phyloP scores from a whole-genome alignment of 2,888 invertebrate genomes.

The Pristionchus mayeri region DNA sequence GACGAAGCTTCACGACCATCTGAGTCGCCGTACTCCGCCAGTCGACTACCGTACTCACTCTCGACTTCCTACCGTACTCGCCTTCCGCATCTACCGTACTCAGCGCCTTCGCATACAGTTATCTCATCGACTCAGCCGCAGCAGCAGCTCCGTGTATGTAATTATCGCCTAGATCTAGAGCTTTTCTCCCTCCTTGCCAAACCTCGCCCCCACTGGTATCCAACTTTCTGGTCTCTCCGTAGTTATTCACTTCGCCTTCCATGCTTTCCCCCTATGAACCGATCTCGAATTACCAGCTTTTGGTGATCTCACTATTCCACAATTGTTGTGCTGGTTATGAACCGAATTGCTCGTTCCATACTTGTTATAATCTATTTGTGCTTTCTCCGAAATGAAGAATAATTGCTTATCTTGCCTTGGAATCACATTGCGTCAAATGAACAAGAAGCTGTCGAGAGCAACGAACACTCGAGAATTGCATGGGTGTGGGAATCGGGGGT shows the following conservation, averaged over 20 bases:
- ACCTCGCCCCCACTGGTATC: not conserved
- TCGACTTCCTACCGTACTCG: not conserved
- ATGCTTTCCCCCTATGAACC: conserved; percentile 3
- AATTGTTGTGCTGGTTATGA: not conserved
- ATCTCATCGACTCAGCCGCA: not conserved
- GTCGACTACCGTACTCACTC: not conserved
- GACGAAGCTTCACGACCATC: conserved; percentile 22
- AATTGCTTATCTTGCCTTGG: not conserved
- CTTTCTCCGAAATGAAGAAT: conserved; percentile 13
- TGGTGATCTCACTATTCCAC: no score
- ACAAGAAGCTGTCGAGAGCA: not conserved
- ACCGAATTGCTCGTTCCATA: conserved; percentile 20
- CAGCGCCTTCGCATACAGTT: not conserved
- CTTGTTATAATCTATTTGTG: not conserved
- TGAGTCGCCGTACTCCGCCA: not conserved
- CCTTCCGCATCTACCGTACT: not conserved
- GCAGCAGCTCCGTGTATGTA: conserved; percentile 6
- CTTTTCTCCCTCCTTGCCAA: not conserved
- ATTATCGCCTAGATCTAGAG: not conserved
- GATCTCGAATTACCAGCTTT: not conserved
- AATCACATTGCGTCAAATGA: conserved; percentile 13
- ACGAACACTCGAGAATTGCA: not conserved
- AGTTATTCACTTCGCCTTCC: not conserved
- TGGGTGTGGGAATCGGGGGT: not conserved
- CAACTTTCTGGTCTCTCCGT: not conserved